Base-by-base conservation (phyloP, 2,888 invertebrate genomes). In the Rhorus exstirpatorius region DNA sequence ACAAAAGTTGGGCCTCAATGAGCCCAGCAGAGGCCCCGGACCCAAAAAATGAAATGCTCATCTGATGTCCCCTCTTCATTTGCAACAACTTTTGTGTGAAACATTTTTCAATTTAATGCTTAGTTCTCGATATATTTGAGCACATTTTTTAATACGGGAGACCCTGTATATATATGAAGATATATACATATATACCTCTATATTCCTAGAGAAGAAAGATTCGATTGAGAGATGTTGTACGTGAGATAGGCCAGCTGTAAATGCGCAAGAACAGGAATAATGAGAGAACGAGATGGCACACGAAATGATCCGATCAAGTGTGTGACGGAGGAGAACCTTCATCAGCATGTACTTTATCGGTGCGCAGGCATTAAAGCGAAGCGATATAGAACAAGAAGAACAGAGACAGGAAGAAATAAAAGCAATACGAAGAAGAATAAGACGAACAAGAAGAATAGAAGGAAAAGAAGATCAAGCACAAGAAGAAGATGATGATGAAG, bases 151-250 rank as follows among this genome's bases (percentile, higher is more conserved):
- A 53, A 41, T 55, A 14, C 24, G 10, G 41, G 19, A 1, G 35
- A 35, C n/a, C 51, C 31, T 35, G 3, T 2, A 14, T 17, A 6
- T 35, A n/a, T 7, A 12, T 58, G 24, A 21, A 24, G 10, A 31
- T 44, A 3, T 26, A 61, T 51, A 38, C 7, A 49, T 35, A 72
- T 38, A 51, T 51, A 21, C 19, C 12, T 12, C 19, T 1, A n/a
- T n/a, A n/a, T 38, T 38, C 6, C 8, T 0, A 19, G 55, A 51
- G 58, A 38, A 17, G 38, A 46, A 61, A 38, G 26, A 46, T 46
- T 63, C 72, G 72, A 72, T 65, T 41, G 79, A 67, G 79, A 72
- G 65, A 79, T 72, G 72, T 72, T 65, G 65, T 58, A 72, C 72
- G 65, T 79, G 74, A 74, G 72, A 74, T 67, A 51, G 17, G 24